These are phyloP conservation scores for Theretra japonica DNA, from an alignment of 2,888 invertebrate genomes.

Conservation along the genomic window DNA sequence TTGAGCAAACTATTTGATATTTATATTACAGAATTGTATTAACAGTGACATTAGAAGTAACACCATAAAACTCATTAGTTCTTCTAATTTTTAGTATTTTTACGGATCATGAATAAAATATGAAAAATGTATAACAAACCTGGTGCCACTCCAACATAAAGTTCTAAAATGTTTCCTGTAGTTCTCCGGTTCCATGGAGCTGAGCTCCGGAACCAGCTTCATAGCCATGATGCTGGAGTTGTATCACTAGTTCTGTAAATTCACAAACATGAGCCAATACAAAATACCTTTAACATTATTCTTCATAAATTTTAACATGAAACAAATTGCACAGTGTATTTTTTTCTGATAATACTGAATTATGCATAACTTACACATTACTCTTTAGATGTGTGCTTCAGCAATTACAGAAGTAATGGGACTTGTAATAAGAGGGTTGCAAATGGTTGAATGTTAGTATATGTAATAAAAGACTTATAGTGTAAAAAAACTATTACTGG, in stretches of 20 bases:
- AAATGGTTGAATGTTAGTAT: no score
- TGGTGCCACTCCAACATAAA: constrained; percentile 74
- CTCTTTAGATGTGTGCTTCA: no score
- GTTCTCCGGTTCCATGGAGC: constrained; percentile 78
- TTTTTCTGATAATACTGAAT: not conserved
- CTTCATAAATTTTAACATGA: not conserved
- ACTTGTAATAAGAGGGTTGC: no score
- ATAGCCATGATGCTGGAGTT: constrained; percentile 51
- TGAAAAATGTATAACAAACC: constrained; percentile 50
- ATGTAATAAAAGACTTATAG: no score
- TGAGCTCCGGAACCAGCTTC: constrained; percentile 68
- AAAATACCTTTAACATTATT: not conserved
- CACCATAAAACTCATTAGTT: no score
- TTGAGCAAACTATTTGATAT: no score
- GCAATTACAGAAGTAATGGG: no score
- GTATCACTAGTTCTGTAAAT: constrained; percentile 22
- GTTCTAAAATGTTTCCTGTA: constrained; percentile 72
- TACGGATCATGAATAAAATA: constrained; percentile 28
- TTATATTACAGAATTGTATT: no score
- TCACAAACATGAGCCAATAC: not conserved
- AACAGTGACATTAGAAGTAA: no score
- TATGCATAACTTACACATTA: no score
- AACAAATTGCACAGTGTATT: not conserved
- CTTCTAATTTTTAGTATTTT: not conserved
- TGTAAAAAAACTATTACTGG: no score